Evolutionary conservation across 2,797 vertebrate species (phyloP).

Genomic region (Cheirogaleus major): DNA sequence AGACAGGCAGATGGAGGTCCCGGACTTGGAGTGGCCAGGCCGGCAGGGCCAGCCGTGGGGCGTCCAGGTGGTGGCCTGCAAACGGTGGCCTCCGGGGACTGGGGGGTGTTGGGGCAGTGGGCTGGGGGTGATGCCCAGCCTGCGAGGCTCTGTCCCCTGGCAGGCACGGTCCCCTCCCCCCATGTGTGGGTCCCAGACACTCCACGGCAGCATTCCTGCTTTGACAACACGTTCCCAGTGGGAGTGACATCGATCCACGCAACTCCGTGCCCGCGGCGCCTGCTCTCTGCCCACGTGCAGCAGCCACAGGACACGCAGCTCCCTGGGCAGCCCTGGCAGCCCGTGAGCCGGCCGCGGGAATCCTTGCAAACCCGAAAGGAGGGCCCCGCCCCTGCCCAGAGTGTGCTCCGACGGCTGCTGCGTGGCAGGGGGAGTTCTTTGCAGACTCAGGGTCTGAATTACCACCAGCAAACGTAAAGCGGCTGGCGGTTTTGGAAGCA

Average conservation of each 20-base stretch:
- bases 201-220: background rate
- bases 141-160: background rate
- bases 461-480: background rate
- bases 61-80: background rate
- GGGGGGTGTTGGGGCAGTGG: background rate
- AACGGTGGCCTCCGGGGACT: fast-evolving
- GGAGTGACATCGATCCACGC: slow-evolving; percentile 72
- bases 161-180: background rate
- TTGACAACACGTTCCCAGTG: slow-evolving; percentile 51
- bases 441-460: background rate
- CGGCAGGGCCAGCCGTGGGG: fast-evolving
- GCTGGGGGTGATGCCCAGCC: background rate
- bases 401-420: background rate
- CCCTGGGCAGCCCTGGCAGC: fast-evolving
- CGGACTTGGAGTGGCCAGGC: too few relatives aligned
- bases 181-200: background rate
- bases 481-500: background rate
- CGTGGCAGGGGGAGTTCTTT: background rate
- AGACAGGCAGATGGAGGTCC: background rate
- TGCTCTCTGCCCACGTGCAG: background rate
- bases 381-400: background rate
- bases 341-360: background rate
- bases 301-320: background rate
- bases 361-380: background rate
- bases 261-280: fast-evolving